These are phyloP conservation scores for Charaxes varanes DNA, from an alignment of 1,140 invertebrate genomes.

Conservation along the genomic window DNA sequence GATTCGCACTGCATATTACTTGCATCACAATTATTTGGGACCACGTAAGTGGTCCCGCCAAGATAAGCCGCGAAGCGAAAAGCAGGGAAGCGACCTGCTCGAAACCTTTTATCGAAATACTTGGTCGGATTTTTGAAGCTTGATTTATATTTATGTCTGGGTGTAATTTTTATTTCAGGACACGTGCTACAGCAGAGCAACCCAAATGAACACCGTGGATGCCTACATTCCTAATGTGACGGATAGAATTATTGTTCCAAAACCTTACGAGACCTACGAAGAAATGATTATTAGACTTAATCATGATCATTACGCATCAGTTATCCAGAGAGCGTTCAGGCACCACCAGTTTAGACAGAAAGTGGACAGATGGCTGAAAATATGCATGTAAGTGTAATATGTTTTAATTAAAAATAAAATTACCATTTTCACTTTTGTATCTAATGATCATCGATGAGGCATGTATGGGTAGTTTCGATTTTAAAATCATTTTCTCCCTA, in stretches of 20 bases:
- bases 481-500: too few relatives aligned
- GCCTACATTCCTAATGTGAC: conserved; percentile 74
- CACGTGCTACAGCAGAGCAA: conserved; percentile 66
- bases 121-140: too few relatives aligned
- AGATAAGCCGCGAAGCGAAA: too few relatives aligned
- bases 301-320: conserved; percentile 69
- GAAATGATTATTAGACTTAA: conserved; percentile 69
- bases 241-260: conserved; percentile 74
- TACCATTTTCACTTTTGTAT: background rate
- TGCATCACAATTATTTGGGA: too few relatives aligned
- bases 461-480: too few relatives aligned
- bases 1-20: too few relatives aligned
- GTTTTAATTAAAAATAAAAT: background rate
- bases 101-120: too few relatives aligned
- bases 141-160: too few relatives aligned
- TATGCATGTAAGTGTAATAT: conserved; percentile 51
- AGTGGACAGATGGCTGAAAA: conserved; percentile 61
- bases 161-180: conserved; percentile 49
- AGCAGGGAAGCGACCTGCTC: too few relatives aligned
- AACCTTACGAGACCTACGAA: conserved; percentile 74
- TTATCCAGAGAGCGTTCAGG: conserved; percentile 77
- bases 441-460: background rate
- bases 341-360: conserved; percentile 67
- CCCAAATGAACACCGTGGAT: conserved; percentile 74
- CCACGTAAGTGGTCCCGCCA: too few relatives aligned